These are phyloP conservation scores for Netelia melanura DNA, from an alignment of 2,888 invertebrate genomes.

Conservation along the genomic window DNA sequence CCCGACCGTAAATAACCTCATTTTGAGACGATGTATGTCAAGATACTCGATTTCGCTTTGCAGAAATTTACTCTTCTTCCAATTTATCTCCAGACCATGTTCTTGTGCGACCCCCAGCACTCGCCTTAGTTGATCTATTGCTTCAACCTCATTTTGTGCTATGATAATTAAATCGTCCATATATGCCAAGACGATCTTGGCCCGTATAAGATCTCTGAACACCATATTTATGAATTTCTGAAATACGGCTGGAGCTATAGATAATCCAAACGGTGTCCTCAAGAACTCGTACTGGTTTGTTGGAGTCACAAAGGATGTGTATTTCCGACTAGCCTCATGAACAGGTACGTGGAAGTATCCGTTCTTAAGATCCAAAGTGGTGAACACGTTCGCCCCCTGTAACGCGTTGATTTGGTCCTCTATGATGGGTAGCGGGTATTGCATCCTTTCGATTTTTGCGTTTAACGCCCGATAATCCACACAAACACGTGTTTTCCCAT, in stretches of 20 bases:
- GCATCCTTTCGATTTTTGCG: neutral
- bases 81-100: neutral
- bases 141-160: neutral
- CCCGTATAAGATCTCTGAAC: neutral
- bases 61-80: conserved; percentile 5
- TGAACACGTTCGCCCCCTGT: neutral
- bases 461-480: neutral
- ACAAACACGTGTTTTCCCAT: neutral
- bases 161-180: conserved; percentile 18
- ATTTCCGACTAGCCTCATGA: conserved; percentile 1
- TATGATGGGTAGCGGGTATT: conserved; percentile 3
- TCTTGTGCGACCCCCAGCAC: neutral
- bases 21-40: no score
- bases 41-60: neutral
- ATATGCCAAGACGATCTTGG: neutral
- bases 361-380: neutral
- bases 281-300: neutral
- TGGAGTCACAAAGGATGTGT: conserved; percentile 18
- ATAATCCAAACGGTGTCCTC: conserved; percentile 12
- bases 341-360: neutral
- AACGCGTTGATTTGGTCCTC: conserved; percentile 4
- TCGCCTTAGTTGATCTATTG: neutral
- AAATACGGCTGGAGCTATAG: neutral
- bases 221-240: conserved; percentile 12
- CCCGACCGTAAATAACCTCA: no score